phyloP scores from a whole-genome alignment of 2,113 vertebrate species.

The Xenotilapia caudafasciata region DNA sequence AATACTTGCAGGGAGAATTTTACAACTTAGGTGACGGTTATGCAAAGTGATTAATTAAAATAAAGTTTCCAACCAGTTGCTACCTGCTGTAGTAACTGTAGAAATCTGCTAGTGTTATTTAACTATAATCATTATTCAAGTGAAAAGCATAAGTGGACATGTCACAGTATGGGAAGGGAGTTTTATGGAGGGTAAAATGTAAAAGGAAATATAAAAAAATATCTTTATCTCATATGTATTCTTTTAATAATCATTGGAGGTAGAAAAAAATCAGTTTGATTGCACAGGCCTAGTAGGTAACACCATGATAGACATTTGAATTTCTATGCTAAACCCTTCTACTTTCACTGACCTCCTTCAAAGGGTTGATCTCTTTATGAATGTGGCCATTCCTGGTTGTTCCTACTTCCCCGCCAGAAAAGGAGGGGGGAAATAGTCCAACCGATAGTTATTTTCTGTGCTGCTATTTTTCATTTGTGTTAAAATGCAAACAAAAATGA shows the following conservation, averaged over 20 bases:
- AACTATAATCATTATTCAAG: neutral
- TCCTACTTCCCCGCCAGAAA: neutral
- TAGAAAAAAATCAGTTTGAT: rapidly evolving
- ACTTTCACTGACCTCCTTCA: neutral
- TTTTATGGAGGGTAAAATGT: neutral
- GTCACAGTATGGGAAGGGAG: neutral
- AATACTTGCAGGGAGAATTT: neutral
- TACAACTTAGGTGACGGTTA: neutral
- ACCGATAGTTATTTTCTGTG: neutral
- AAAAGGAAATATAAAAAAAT: neutral
- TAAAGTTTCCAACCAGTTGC: neutral
- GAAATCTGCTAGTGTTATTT: neutral
- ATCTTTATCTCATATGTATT: neutral
- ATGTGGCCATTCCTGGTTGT: neutral
- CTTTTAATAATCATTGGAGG: neutral
- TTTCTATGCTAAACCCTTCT: neutral
- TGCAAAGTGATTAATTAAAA: neutral
- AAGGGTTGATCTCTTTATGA: neutral
- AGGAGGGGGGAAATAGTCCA: neutral
- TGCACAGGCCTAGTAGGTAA: neutral
- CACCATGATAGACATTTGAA: neutral
- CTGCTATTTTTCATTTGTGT: neutral
- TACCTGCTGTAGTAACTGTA: neutral
- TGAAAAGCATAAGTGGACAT: neutral
- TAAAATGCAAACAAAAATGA: neutral